Evolutionary conservation across 1,140 invertebrate genomes (phyloP), one percentile per base, ranked within the genome.

Genomic region (Pseudomyrmex cubaensis): DNA sequence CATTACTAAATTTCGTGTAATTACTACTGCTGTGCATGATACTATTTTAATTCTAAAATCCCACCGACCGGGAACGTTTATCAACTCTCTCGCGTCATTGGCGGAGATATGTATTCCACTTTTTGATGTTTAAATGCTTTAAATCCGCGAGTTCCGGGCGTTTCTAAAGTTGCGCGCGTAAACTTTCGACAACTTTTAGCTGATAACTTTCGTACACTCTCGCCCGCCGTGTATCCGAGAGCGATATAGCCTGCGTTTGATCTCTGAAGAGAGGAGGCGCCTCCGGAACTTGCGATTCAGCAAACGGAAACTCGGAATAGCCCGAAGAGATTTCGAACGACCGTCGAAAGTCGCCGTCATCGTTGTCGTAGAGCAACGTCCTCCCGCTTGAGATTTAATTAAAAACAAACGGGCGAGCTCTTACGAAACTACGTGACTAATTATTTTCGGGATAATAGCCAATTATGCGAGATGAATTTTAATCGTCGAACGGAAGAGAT

Each of bases 381-480:
- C 56, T 59, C 8, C 22, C 44, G 3, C 22, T 25, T 25, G 44
- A 22, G 76, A 70, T 80, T 80, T 80, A 80, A 80, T 80, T 80
- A 80, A 80, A 80, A 80, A 80, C 76, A 80, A 80, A 80, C 66
- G 74, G 17, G 17, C 35, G 44, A 52, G 76, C 66, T 35, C 35
- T 80, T 80, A 72, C 72, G 66, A 67, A 80, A 80, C 76, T 70
- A 80, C 76, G 66, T 80, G 66, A 80, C 76, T 72, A 72, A 80
- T 80, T 80, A 80, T 80, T 72, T 80, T 59, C 2, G 54, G 56
- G 66, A 80, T 80, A 72, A 80, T 80, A 80, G 54, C 54, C 76
- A 80, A 80, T 80, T 80, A 80, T 72, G 76, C 66, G 44, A 80
- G 44, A 80, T 80, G 76, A 80, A 80, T 80, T 80, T 80, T 72